A percentile compares a stretch with the other conserved stretches of the same genome.
phyloP scores from a whole-genome alignment of 2,888 invertebrate genomes.

The Troglohyphantes excavatus region DNA sequence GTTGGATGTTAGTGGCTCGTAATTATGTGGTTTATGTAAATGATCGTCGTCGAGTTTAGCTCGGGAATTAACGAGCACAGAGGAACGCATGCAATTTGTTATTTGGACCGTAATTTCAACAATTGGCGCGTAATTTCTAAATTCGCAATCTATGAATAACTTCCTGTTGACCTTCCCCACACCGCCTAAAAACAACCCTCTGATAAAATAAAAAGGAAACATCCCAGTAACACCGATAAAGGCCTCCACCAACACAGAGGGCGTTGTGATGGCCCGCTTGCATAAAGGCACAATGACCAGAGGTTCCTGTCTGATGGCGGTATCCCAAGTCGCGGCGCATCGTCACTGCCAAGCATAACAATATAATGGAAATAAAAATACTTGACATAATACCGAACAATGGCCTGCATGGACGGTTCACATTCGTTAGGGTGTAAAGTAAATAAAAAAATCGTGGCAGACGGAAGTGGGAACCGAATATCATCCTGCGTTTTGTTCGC shows the following conservation, averaged over 20 bases:
- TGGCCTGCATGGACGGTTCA: conserved; percentile 24
- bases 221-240: conserved; percentile 47
- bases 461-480: conserved; percentile 29
- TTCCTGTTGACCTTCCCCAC: conserved; percentile 61
- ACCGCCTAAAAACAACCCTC: background rate
- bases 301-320: conserved; percentile 26
- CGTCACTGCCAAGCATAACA: conserved; percentile 35
- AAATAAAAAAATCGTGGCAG: background rate
- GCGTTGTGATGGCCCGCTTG: conserved; percentile 10
- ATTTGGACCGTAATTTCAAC: conserved; percentile 1
- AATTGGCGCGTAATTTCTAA: background rate
- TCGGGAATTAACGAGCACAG: background rate
- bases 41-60: background rate
- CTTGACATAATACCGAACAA: conserved; percentile 39
- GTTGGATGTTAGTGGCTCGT: background rate
- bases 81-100: background rate
- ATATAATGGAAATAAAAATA: conserved; percentile 16
- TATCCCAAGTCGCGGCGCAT: conserved; percentile 13
- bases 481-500: conserved; percentile 42
- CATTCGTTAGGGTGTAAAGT: background rate
- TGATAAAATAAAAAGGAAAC: conserved; percentile 19
- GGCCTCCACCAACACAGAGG: background rate
- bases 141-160: background rate
- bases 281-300: conserved; percentile 9
- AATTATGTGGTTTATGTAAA: background rate